Percentiles rank a stretch among this genome's conserved stretches.
Conservation (phyloP, 2,888 invertebrate species). For the Chironomus riparius region DNA sequence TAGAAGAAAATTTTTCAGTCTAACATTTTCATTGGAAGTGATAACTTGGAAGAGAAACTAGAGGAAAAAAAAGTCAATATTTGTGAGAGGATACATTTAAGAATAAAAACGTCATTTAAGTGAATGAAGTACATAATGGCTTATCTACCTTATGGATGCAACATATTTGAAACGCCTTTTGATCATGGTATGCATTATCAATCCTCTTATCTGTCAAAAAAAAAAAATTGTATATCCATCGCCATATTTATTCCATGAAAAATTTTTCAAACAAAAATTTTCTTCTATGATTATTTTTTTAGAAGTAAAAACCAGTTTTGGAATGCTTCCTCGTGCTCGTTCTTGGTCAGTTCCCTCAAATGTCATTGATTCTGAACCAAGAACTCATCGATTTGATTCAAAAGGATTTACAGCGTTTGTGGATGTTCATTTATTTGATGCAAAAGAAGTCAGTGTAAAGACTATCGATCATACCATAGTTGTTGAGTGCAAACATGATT, state of each 20-base stretch:
- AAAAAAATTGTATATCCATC: neutral
- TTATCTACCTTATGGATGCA: constrained; percentile 8
- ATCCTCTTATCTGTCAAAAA: no score
- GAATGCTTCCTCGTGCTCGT: neutral
- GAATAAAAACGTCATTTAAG: neutral
- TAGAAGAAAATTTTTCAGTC: neutral
- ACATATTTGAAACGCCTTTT: constrained; percentile 11
- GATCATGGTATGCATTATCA: neutral
- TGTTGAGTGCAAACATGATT: constrained; percentile 14
- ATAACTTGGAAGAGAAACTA: neutral
- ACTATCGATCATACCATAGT: constrained; percentile 13
- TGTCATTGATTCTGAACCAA: neutral
- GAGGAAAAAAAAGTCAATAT: neutral
- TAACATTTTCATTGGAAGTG: neutral
- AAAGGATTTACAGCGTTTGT: constrained; percentile 12
- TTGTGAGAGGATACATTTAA: no score
- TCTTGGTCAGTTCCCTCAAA: neutral
- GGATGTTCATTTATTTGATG: constrained; percentile 9
- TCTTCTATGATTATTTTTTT: neutral
- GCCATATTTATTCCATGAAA: neutral
- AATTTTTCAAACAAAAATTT: neutral
- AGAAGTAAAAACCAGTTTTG: neutral
- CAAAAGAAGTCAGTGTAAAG: constrained; percentile 2
- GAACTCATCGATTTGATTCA: neutral
- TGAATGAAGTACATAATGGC: constrained; percentile 12